These are phyloP conservation scores for Cylas formicarius DNA, from an alignment of 1,140 invertebrate species.

Conservation along the genomic window DNA sequence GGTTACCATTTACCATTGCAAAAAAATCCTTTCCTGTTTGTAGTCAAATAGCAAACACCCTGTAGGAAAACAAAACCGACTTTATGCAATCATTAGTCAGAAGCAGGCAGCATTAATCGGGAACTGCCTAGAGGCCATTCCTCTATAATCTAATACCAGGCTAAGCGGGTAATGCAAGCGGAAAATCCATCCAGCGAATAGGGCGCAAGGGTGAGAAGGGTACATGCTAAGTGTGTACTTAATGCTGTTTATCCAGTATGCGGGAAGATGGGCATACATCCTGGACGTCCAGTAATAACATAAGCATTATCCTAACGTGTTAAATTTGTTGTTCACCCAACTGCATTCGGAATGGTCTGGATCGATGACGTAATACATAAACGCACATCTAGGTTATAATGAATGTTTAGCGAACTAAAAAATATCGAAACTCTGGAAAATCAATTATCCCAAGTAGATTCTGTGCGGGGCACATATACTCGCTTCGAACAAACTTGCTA, in stretches of 20 bases:
- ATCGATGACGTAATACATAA: too few relatives aligned
- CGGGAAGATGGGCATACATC: constrained; percentile 11
- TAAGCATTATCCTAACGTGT: constrained; percentile 18
- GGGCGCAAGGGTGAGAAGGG: too few relatives aligned
- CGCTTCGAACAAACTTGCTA: too few relatives aligned
- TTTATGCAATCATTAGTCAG: constrained; percentile 18
- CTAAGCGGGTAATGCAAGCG: constrained; percentile 19
- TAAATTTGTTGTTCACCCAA: too few relatives aligned
- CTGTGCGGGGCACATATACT: too few relatives aligned
- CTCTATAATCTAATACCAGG: constrained; percentile 20
- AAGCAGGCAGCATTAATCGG: constrained; percentile 17
- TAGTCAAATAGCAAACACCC: neutral
- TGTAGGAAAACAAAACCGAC: neutral
- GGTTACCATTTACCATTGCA: too few relatives aligned
- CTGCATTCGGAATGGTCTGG: too few relatives aligned
- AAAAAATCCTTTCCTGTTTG: too few relatives aligned
- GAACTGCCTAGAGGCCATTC: constrained; percentile 19
- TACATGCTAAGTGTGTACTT: constrained; percentile 19
- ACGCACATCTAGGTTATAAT: too few relatives aligned
- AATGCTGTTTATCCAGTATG: constrained; percentile 16
- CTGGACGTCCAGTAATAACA: constrained; percentile 17
- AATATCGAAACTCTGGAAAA: too few relatives aligned
- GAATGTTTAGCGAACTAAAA: too few relatives aligned
- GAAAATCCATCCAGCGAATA: constrained; percentile 21
- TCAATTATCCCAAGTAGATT: too few relatives aligned